Conservation (phyloP, 2,113 vertebrate species). For the Chrysemys picta region DNA sequence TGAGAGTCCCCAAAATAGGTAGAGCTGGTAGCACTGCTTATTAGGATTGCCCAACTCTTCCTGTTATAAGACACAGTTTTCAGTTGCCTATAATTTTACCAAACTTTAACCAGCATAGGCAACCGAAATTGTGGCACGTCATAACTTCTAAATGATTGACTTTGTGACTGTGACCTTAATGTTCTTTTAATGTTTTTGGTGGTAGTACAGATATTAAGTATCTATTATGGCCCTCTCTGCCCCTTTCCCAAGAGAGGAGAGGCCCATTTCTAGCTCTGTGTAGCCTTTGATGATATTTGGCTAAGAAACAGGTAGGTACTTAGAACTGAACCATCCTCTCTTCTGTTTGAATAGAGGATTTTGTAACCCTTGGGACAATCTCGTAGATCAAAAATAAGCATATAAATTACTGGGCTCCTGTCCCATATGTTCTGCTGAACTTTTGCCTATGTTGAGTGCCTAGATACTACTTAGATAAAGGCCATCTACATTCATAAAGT, state of each 20-base stretch:
- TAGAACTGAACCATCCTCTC: background rate
- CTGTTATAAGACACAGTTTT: background rate
- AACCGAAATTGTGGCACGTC: background rate
- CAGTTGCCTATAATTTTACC: fast-evolving
- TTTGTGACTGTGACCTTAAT: background rate
- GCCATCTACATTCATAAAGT: background rate
- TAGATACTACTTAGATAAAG: background rate
- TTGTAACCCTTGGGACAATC: background rate
- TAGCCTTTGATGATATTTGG: background rate
- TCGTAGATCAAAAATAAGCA: background rate
- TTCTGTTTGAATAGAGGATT: background rate
- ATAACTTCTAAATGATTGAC: background rate
- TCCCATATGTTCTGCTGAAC: background rate
- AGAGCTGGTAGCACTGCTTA: background rate
- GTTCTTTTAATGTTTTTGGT: background rate
- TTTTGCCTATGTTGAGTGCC: background rate
- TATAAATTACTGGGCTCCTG: background rate
- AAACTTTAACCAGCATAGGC: background rate
- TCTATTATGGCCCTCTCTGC: background rate
- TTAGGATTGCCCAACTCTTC: background rate
- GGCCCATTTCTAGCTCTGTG: background rate
- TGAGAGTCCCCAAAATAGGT: fast-evolving
- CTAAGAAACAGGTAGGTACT: background rate
- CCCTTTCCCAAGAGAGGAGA: background rate
- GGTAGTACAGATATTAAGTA: background rate